Evolutionary conservation across 2,888 invertebrate genomes (phyloP).

Genomic region (Ophion obscuratus): DNA sequence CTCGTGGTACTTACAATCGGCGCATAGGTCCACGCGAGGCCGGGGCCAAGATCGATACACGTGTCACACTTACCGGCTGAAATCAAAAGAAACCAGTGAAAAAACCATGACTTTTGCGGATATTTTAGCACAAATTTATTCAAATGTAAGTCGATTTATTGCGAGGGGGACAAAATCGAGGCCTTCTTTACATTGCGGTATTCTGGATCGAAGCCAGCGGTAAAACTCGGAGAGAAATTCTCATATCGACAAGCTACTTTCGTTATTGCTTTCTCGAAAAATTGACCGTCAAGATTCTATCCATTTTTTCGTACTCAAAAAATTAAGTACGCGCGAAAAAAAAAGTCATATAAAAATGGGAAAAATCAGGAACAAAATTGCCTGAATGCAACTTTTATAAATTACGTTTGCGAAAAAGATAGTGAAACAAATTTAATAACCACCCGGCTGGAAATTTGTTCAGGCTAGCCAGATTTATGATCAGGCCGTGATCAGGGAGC

Average conservation of each 20-base stretch:
- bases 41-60: slow-evolving; percentile 23
- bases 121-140: slow-evolving; percentile 11
- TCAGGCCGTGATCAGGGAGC: no score
- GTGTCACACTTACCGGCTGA: slow-evolving; percentile 80
- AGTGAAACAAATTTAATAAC: no score
- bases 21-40: not conserved
- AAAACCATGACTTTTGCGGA: slow-evolving; percentile 10
- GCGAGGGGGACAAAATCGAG: not conserved
- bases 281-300: not conserved
- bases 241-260: not conserved
- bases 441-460: no score
- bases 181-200: slow-evolving; percentile 10
- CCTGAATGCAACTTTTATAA: no score
- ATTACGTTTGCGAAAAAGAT: no score
- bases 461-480: no score
- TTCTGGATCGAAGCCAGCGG: slow-evolving; percentile 23
- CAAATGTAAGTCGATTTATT: not conserved
- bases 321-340: no score
- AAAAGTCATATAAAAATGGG: no score
- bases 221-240: not conserved
- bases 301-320: not conserved
- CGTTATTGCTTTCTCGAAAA: not conserved
- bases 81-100: slow-evolving; percentile 72
- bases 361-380: no score
- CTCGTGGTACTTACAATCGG: slow-evolving; percentile 52